phyloP scores from a whole-genome alignment of 2,113 vertebrate genomes.

The Bettongia penicillata region DNA sequence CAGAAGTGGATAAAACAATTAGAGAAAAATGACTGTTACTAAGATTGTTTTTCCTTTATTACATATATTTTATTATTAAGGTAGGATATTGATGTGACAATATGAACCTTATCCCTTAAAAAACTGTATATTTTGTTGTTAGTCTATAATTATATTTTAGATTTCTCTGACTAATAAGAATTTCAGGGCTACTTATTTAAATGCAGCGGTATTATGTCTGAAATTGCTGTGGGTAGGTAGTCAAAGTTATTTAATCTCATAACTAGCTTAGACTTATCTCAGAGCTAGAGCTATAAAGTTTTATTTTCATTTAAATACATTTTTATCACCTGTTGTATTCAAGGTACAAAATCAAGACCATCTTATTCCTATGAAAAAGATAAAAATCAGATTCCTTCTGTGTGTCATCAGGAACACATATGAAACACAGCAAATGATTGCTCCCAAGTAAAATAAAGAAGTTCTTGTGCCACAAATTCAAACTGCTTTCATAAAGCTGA shows the following conservation, averaged over 20 bases:
- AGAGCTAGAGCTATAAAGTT: not conserved
- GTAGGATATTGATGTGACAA: not conserved
- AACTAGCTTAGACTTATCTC: not conserved
- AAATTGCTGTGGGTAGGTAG: not conserved
- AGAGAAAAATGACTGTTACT: not conserved
- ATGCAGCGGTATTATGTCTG: not conserved
- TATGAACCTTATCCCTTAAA: not conserved
- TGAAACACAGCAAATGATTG: not conserved
- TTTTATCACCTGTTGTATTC: not conserved
- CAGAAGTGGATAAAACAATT: not conserved
- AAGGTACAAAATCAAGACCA: not conserved
- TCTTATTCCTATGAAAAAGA: not conserved
- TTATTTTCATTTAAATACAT: not conserved
- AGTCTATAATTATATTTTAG: not conserved
- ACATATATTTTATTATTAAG: not conserved
- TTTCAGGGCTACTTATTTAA: not conserved
- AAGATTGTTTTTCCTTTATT: not conserved
- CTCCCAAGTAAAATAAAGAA: not conserved
- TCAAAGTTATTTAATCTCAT: not conserved
- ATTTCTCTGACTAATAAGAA: not conserved
- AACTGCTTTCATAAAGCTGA: not conserved
- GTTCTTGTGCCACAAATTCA: not conserved
- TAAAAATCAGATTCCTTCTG: not conserved
- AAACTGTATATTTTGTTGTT: not conserved
- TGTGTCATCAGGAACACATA: not conserved